These are phyloP conservation scores for Gopherus flavomarginatus DNA, from an alignment of 2,113 vertebrate species.

Conservation along the genomic window DNA sequence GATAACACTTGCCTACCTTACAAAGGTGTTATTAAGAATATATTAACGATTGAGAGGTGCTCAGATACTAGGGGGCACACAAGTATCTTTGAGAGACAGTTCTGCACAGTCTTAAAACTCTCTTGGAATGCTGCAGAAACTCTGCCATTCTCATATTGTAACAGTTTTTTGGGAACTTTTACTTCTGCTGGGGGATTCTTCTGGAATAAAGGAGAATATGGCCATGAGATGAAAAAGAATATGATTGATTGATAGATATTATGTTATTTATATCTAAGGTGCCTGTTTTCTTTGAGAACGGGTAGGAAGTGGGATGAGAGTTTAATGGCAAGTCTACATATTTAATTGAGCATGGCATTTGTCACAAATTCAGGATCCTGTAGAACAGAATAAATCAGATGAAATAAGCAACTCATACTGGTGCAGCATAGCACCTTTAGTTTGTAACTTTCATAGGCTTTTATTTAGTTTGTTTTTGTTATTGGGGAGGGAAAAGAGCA, in stretches of 20 bases:
- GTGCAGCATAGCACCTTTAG: not conserved
- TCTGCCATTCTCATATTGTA: too few relatives aligned
- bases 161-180: too few relatives aligned
- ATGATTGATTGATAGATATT: too few relatives aligned
- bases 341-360: too few relatives aligned
- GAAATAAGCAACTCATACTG: not conserved
- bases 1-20: not conserved
- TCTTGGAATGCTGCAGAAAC: too few relatives aligned
- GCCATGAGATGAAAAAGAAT: not conserved
- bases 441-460: not conserved
- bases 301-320: not conserved
- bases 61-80: not conserved
- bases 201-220: not conserved
- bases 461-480: not conserved
- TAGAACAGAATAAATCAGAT: not conserved
- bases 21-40: not conserved
- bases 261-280: not conserved
- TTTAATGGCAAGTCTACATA: not conserved
- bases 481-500: not conserved
- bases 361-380: not conserved
- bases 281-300: not conserved
- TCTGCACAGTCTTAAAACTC: too few relatives aligned
- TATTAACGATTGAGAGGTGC: not conserved
- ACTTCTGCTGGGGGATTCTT: not conserved
- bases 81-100: too few relatives aligned